Percentiles rank a stretch among this genome's conserved stretches.
phyloP scores from a whole-genome alignment of 1,140 invertebrate genomes.

The Drosophila busckii region DNA sequence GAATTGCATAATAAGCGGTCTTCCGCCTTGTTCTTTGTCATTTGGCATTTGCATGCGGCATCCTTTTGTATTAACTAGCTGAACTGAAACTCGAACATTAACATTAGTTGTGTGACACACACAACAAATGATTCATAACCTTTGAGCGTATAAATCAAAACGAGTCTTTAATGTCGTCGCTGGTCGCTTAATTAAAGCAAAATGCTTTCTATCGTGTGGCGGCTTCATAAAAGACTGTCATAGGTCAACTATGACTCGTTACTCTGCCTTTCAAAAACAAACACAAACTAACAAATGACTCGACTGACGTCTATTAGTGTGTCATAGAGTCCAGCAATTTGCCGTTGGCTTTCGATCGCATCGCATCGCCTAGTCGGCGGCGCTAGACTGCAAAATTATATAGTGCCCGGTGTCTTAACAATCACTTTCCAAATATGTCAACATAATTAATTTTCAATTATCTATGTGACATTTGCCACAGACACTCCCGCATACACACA shows the following conservation, averaged over 20 bases:
- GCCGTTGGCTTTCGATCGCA: conserved; percentile 26
- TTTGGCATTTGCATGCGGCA: conserved; percentile 38
- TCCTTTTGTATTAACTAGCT: conserved; percentile 29
- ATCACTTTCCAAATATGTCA: conserved; percentile 76
- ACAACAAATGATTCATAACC: conserved; percentile 3
- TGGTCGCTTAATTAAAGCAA: conserved; percentile 49
- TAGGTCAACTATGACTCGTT: conserved; percentile 1
- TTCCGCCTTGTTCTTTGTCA: conserved; percentile 40
- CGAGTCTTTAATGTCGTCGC: conserved; percentile 27
- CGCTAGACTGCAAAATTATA: conserved; percentile 42
- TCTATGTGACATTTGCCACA: conserved; percentile 55
- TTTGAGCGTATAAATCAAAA: conserved; percentile 7
- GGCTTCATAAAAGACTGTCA: conserved; percentile 28
- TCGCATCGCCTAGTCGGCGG: neutral
- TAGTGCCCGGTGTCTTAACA: conserved; percentile 55
- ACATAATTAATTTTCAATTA: conserved; percentile 78
- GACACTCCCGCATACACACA: conserved; percentile 2
- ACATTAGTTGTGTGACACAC: conserved; percentile 11
- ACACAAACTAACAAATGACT: conserved; percentile 48
- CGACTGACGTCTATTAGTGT: conserved; percentile 45
- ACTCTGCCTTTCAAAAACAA: conserved; percentile 30
- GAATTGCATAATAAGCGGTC: conserved; percentile 51
- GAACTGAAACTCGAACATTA: conserved; percentile 18
- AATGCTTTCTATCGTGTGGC: conserved; percentile 39
- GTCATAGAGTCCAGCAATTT: conserved; percentile 36